Conservation (phyloP, 35 echinoderm and acorn worm species). For the Lytechinus pictus region DNA sequence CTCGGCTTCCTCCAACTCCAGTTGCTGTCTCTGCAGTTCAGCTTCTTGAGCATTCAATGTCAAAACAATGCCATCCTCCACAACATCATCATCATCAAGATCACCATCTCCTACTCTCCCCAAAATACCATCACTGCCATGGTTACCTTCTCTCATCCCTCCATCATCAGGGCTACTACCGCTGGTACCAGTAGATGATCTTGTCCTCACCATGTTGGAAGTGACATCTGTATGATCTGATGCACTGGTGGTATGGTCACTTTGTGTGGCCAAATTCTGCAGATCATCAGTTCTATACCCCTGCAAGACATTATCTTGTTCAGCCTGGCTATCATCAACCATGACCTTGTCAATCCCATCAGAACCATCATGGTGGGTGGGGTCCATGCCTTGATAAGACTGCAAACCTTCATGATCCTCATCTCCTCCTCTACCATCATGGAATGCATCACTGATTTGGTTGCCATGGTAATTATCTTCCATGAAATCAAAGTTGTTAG, state of each 20-base stretch:
- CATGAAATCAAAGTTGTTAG: background rate
- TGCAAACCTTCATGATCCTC: background rate
- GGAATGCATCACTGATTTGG: background rate
- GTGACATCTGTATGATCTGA: background rate
- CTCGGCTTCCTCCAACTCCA: conserved; percentile 5
- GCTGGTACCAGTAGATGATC: background rate
- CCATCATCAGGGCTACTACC: background rate
- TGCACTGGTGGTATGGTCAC: background rate
- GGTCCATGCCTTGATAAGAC: background rate
- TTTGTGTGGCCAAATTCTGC: background rate
- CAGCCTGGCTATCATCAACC: background rate
- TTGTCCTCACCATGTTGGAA: background rate
- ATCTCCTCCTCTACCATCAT: background rate
- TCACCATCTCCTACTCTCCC: background rate
- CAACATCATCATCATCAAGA: background rate
- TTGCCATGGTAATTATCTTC: background rate
- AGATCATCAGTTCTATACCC: background rate
- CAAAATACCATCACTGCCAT: background rate
- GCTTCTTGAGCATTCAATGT: conserved; percentile 57
- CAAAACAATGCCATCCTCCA: conserved; percentile 66
- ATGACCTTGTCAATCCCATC: background rate
- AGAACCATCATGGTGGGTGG: background rate
- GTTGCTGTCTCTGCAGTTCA: conserved; percentile 48
- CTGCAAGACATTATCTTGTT: background rate
- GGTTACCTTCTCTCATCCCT: background rate